Percentiles rank a stretch among this genome's conserved stretches.
phyloP scores from a whole-genome alignment of 2,797 vertebrate species.

The Pseudomugil tenellus region DNA sequence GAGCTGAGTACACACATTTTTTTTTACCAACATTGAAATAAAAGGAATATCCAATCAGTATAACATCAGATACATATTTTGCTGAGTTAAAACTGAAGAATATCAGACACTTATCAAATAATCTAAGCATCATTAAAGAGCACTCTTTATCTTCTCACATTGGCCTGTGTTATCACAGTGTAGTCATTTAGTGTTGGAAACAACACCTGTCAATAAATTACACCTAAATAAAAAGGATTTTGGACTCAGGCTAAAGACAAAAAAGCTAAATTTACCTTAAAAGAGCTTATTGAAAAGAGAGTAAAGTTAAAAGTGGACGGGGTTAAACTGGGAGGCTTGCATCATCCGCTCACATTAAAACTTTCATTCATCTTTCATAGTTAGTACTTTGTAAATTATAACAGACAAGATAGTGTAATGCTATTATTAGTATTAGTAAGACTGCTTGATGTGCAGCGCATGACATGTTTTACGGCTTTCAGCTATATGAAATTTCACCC shows the following conservation, averaged over 20 bases:
- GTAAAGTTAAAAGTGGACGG: constrained; percentile 13
- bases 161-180: no score
- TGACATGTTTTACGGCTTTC: constrained; percentile 22
- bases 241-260: neutral
- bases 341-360: constrained; percentile 34
- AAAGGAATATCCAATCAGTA: neutral
- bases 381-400: constrained; percentile 35
- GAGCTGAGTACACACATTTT: neutral
- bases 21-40: neutral
- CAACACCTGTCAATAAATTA: neutral
- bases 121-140: neutral
- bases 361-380: constrained; percentile 35
- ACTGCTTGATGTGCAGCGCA: constrained; percentile 34
- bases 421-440: constrained; percentile 41
- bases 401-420: constrained; percentile 23
- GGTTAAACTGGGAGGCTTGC: constrained; percentile 30
- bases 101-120: neutral
- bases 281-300: neutral
- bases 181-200: neutral
- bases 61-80: neutral
- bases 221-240: neutral
- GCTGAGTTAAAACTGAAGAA: neutral
- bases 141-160: no score
- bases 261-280: neutral
- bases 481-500: constrained; percentile 75